phyloP scores from a whole-genome alignment of 2,113 vertebrate species.

The Dasyurus viverrinus region DNA sequence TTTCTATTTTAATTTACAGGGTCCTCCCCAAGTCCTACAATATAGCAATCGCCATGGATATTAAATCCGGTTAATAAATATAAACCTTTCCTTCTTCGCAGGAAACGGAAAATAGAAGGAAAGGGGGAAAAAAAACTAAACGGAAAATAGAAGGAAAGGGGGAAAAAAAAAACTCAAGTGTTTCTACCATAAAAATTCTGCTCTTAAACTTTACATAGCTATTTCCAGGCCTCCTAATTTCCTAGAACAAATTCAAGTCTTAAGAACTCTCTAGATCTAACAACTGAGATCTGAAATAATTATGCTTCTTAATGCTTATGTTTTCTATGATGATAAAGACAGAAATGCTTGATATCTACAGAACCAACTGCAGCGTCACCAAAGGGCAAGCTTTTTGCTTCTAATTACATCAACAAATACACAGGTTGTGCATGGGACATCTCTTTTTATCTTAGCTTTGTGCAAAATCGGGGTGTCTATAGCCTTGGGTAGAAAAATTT shows the following conservation, averaged over 20 bases:
- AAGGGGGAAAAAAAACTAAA: not conserved
- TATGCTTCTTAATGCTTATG: not conserved
- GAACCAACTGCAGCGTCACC: not conserved
- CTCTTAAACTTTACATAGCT: rapidly evolving
- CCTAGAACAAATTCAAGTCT: not conserved
- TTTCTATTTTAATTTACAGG: not conserved
- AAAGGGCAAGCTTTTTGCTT: not conserved
- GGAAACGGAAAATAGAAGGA: not conserved
- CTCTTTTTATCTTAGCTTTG: not conserved
- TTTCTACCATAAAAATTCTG: rapidly evolving
- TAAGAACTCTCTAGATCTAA: not conserved
- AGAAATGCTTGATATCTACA: not conserved
- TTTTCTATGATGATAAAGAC: not conserved
- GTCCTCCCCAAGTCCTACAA: not conserved
- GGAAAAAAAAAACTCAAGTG: not conserved
- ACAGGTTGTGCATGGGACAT: not conserved
- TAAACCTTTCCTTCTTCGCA: not conserved
- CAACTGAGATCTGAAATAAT: not conserved
- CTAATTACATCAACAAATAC: not conserved
- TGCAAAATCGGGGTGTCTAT: not conserved
- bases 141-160: not conserved
- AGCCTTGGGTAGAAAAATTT: not conserved
- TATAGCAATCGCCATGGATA: not conserved
- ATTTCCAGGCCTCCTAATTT: too few relatives aligned
- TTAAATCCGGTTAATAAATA: not conserved